These are phyloP conservation scores for Orbicella faveolata DNA, from an alignment of 64 coral and sea anemone genomes.

Conservation along the genomic window DNA sequence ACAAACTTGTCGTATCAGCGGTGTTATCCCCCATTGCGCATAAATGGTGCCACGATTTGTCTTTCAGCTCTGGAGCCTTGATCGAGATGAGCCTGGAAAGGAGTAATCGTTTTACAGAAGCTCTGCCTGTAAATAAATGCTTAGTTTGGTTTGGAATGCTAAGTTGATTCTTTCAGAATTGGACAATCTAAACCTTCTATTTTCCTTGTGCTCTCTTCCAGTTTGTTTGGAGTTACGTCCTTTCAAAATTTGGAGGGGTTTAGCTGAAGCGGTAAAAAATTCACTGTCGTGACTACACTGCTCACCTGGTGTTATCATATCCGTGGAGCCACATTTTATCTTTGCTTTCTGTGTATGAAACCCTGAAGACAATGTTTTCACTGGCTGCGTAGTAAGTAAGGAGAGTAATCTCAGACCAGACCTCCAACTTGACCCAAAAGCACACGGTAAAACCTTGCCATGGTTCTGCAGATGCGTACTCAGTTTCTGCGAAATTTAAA, in stretches of 20 bases:
- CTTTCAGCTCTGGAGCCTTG: not conserved
- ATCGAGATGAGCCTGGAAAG: not conserved
- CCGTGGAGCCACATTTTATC: not conserved
- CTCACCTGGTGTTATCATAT: not conserved
- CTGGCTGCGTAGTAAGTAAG: not conserved
- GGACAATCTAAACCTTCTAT: no score
- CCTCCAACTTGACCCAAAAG: not conserved
- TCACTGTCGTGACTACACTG: no score
- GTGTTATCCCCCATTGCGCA: not conserved
- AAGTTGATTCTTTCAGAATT: no score
- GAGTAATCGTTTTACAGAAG: no score
- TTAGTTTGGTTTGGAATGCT: no score
- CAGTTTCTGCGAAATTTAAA: not conserved
- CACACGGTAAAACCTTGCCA: not conserved
- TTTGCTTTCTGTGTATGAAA: not conserved
- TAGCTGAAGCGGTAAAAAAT: no score
- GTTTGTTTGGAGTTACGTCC: no score
- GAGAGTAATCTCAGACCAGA: not conserved
- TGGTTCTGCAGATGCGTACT: not conserved
- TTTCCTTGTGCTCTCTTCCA: no score
- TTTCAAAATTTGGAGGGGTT: no score
- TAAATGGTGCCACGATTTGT: not conserved
- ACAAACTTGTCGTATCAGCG: not conserved
- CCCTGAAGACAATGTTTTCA: not conserved
- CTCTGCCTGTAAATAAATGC: no score